Conservation (phyloP, 2,113 vertebrate species). For the Micromys minutus region DNA sequence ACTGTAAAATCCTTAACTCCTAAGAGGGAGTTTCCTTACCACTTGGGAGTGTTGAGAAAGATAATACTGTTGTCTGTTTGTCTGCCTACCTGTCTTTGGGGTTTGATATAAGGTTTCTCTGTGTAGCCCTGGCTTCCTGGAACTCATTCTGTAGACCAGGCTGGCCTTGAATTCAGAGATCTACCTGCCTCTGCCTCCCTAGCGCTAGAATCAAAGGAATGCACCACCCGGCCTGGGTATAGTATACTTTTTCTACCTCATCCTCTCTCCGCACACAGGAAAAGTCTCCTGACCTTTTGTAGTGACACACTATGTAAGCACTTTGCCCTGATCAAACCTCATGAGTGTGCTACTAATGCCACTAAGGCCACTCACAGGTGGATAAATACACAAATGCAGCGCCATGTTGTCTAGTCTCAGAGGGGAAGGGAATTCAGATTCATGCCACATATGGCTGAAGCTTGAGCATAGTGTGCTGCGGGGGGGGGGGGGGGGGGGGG, state of each 20-base stretch:
- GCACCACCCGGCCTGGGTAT: not conserved
- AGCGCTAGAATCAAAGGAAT: not conserved
- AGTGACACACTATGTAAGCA: not conserved
- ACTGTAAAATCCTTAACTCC: not conserved
- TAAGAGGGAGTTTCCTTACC: not conserved
- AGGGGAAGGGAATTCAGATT: not conserved
- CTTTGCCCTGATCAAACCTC: not conserved
- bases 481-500: not conserved
- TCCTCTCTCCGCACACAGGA: not conserved
- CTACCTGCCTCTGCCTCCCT: not conserved
- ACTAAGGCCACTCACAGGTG: not conserved
- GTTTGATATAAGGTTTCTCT: not conserved
- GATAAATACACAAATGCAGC: not conserved
- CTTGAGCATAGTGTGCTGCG: not conserved
- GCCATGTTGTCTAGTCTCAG: not conserved
- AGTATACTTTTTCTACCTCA: not conserved
- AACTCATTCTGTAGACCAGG: not conserved
- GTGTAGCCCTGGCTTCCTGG: not conserved
- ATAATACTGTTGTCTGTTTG: not conserved
- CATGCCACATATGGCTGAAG: not conserved
- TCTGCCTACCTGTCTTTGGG: not conserved
- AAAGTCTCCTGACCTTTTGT: not conserved
- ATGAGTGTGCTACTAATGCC: not conserved
- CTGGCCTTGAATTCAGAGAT: not conserved
- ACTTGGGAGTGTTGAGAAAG: not conserved